Base-by-base conservation (phyloP, 53 echinoderm and acorn worm species). In the Echinometra lucunter region DNA sequence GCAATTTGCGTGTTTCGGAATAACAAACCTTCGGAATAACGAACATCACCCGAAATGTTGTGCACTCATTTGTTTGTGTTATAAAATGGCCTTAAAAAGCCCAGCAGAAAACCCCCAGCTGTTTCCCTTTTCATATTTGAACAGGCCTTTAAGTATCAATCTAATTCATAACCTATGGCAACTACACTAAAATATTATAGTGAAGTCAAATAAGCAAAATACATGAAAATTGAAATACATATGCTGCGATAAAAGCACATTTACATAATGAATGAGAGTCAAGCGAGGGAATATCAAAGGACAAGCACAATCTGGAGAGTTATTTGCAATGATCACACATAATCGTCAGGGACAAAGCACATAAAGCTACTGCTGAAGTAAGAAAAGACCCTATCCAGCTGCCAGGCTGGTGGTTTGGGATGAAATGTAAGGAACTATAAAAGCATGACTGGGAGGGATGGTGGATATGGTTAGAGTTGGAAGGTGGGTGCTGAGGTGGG, bases 341-440 rank as follows among this genome's bases (percentile, higher is more conserved):
- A 37, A 40, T 37, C 21, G 17, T 78, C 42, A 16, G 42, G 4
- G 6, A 2, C 23, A 38, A 40, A 19, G 42, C 42, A 42, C 38
- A 8, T 0, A 9, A 34, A 78, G 42, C 18, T 37, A 34, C 49
- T 85, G 85, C 85, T 85, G 85, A 85, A n/a, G 85, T 28, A 47
- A 47, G 49, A 18, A n/a, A n/a, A 80, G 40, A 38, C 23, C 38
- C 21, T 83, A 83, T 49, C 83, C 47, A 83, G 85, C 85, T 85
- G 85, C 85, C 85, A 85, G 85, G 11, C 85, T 81, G 81, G 44
- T 17, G 23, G 81, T 44, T 85, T 45, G 47, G 27, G 42, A 6
- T 47, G 85, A 85, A 11, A 85, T 53, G n/a, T 7, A 6, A 47
- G 47, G 28, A 49, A 53, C n/a, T 6, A 81, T 44, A 3, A n/a